Percentiles rank a stretch among this genome's conserved stretches.
These are phyloP conservation scores for Acrossocheilus wenchowensis DNA, from an alignment of 2,797 vertebrate genomes.

Conservation along the genomic window DNA sequence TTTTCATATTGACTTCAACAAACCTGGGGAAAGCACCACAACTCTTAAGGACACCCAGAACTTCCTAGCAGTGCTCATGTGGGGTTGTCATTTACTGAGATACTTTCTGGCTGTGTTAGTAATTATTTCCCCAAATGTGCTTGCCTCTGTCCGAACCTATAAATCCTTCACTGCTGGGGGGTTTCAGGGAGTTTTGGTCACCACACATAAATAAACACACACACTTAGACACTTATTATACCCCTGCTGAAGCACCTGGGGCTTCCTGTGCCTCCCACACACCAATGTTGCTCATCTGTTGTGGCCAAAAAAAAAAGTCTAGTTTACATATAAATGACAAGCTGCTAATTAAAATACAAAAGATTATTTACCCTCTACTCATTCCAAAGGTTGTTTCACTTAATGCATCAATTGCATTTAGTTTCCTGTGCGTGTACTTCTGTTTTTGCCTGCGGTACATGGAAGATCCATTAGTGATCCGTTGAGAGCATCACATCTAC, in stretches of 20 bases:
- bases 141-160: slow-evolving; percentile 40
- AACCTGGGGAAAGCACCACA: background rate
- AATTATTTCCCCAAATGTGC: slow-evolving; percentile 71
- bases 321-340: background rate
- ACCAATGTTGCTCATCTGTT: background rate
- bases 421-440: slow-evolving; percentile 45
- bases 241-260: slow-evolving; percentile 23
- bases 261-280: slow-evolving; percentile 33
- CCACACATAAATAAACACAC: background rate
- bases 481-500: background rate
- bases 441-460: slow-evolving; percentile 62
- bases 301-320: background rate
- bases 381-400: background rate
- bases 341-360: background rate
- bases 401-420: slow-evolving; percentile 25
- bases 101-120: slow-evolving; percentile 40
- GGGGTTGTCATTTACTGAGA: slow-evolving; percentile 51
- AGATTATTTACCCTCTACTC: background rate
- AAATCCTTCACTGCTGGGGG: slow-evolving; percentile 35
- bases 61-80: slow-evolving; percentile 20
- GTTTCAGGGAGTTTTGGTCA: background rate
- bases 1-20: background rate
- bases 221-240: background rate
- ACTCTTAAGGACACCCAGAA: background rate
- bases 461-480: slow-evolving; percentile 51